These are phyloP conservation scores for Actenoides hombroni DNA, from an alignment of 2,113 vertebrate genomes.

Conservation along the genomic window DNA sequence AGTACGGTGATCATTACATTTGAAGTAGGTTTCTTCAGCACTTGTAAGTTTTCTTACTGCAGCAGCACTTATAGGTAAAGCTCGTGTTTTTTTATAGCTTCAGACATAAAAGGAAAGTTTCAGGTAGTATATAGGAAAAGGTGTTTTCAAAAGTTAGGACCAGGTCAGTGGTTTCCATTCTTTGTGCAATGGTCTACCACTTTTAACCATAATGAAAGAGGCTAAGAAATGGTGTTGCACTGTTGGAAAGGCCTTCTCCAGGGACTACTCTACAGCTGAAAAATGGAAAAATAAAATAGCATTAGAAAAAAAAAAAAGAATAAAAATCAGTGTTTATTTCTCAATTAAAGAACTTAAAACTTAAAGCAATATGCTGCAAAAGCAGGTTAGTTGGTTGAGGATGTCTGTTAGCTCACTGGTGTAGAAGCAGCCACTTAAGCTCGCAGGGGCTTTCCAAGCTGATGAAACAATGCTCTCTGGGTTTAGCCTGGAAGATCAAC, in stretches of 20 bases:
- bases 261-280: constrained; percentile 89
- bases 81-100: constrained; percentile 59
- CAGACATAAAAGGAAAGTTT: constrained; percentile 56
- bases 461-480: background rate
- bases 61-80: constrained; percentile 77
- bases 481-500: background rate
- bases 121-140: constrained; percentile 60
- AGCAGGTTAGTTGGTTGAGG: constrained; percentile 64
- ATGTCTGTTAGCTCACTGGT: constrained; percentile 60
- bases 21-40: constrained; percentile 75
- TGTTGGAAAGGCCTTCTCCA: constrained; percentile 80
- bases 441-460: background rate
- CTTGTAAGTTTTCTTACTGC: constrained; percentile 82
- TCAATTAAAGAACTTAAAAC: constrained; percentile 41
- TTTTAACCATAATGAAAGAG: constrained; percentile 54
- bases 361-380: background rate
- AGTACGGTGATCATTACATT: constrained; percentile 34
- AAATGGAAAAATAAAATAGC: constrained; percentile 83
- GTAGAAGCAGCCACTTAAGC: background rate
- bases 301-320: constrained; percentile 59
- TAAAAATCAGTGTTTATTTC: background rate
- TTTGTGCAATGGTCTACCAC: constrained; percentile 73
- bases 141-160: constrained; percentile 44
- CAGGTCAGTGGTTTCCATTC: constrained; percentile 76
- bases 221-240: constrained; percentile 75